Evolutionary conservation across 92 coral and sea anemone species (phyloP).

Genomic region (Paramuricea clavata): DNA sequence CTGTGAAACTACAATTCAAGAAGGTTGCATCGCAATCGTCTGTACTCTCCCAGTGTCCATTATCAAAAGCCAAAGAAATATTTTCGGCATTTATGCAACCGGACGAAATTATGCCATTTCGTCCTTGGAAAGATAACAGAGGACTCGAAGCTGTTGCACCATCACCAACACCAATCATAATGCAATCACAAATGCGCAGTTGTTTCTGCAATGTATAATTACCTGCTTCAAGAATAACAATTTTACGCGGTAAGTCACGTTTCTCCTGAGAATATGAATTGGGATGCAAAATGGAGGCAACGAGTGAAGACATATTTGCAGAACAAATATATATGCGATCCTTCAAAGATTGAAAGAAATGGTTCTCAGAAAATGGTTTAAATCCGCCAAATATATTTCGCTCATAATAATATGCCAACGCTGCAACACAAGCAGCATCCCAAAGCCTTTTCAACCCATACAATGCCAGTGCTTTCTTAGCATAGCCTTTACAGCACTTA

Average conservation of each 20-base stretch:
- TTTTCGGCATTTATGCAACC: not conserved
- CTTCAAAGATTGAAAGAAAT: not conserved
- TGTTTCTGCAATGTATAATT: not conserved
- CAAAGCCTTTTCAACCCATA: conserved; percentile 9
- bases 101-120: not conserved
- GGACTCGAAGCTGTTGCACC: too few species aligned
- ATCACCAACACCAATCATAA: not conserved
- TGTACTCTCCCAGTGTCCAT: not conserved
- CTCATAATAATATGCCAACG: conserved; percentile 31
- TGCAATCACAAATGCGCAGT: not conserved
- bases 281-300: not conserved
- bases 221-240: not conserved
- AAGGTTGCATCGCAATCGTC: not conserved
- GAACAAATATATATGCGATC: not conserved
- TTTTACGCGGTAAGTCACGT: not conserved
- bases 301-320: not conserved
- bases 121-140: not conserved
- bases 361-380: not conserved
- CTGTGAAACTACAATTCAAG: too few species aligned
- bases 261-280: not conserved
- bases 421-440: conserved; percentile 23
- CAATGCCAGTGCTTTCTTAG: conserved; percentile 55
- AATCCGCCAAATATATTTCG: conserved; percentile 3
- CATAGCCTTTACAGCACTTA: conserved; percentile 50
- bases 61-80: not conserved